Evolutionary conservation across 1,140 invertebrate species (phyloP), one percentile per base, ranked within the genome.

Genomic region (Triops longicaudatus): DNA sequence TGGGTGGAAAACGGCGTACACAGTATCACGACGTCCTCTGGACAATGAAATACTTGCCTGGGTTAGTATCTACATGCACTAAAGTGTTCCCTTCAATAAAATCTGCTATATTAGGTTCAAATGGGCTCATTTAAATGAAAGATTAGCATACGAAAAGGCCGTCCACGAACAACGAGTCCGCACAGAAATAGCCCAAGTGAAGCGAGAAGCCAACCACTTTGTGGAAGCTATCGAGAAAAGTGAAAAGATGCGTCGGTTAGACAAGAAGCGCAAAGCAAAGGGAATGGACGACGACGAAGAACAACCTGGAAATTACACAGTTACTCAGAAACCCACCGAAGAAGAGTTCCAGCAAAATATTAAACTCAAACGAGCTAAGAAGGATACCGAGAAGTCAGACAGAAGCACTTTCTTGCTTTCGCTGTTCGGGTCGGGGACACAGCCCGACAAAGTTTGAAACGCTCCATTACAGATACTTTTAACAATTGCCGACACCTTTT

Each of bases 21-120:
- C 90, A 91, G 81, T 95, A 94, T 84, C 94, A 91, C 83, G 96
- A 97, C 82, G 89, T 90, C 83, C 87, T 98, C 50, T 99, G 97
- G 97, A 96, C 92, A 82, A 92, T 98, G 75, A 98, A 98, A 85
- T 99, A 98, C 85, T 87, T 99, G 76, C 90, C 92, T 9, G 90
- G 87, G 90, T 90, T 85, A 81, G 80, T 73, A 17, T 12, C 71
- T 78, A 71, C 26, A 76, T n/a, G 43, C 6, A 31, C n/a, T 37
- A 7, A 12, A 14, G 17, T 73, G 12, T 26, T 31, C 22, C 14
- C 6, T 7, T 26, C 26, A 10, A 7, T 31, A n/a, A 14, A n/a
- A 10, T 5, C 37, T n/a, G 26, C 22, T 31, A 73, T 14, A 73
- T 75, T 71, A 90, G 94, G 79, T 98, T 98, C 83, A 97, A 97